Evolutionary conservation across 2,113 vertebrate species (phyloP).

Genomic region (Halichoeres trimaculatus): DNA sequence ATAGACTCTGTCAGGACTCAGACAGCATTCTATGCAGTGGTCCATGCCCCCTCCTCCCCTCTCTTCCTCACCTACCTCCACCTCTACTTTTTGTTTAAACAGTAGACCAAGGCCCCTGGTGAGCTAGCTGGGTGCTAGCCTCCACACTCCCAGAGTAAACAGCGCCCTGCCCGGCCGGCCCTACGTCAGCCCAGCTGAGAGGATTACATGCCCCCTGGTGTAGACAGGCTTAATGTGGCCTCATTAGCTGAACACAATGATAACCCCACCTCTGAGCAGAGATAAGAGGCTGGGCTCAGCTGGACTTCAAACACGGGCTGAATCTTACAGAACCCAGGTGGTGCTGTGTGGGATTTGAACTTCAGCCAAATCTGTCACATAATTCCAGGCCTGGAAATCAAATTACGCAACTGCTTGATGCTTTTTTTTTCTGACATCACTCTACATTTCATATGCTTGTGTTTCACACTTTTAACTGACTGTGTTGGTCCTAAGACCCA

Average conservation of each 20-base stretch:
- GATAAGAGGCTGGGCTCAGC: conserved; percentile 67
- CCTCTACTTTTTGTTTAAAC: conserved; percentile 68
- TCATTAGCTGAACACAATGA: conserved; percentile 86
- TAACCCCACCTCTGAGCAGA: conserved; percentile 71
- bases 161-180: conserved; percentile 67
- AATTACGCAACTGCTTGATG: background rate
- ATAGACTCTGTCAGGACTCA: conserved; percentile 63
- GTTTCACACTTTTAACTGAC: background rate
- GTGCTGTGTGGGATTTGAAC: background rate
- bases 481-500: background rate
- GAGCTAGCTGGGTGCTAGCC: conserved; percentile 52
- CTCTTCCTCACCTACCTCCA: conserved; percentile 22
- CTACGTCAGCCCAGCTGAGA: conserved; percentile 70
- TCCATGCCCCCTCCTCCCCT: conserved; percentile 30
- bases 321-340: conserved; percentile 2
- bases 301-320: conserved; percentile 67
- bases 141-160: conserved; percentile 75
- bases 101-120: conserved; percentile 37
- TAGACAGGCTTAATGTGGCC: conserved; percentile 75
- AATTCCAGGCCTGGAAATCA: background rate
- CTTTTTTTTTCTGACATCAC: background rate
- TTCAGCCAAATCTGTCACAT: background rate
- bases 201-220: conserved; percentile 84
- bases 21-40: conserved; percentile 80
- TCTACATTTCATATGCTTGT: background rate